A percentile compares a stretch with the other conserved stretches of the same genome.
phyloP scores from a whole-genome alignment of 1,140 invertebrate genomes.

The Palaemon carinicauda region DNA sequence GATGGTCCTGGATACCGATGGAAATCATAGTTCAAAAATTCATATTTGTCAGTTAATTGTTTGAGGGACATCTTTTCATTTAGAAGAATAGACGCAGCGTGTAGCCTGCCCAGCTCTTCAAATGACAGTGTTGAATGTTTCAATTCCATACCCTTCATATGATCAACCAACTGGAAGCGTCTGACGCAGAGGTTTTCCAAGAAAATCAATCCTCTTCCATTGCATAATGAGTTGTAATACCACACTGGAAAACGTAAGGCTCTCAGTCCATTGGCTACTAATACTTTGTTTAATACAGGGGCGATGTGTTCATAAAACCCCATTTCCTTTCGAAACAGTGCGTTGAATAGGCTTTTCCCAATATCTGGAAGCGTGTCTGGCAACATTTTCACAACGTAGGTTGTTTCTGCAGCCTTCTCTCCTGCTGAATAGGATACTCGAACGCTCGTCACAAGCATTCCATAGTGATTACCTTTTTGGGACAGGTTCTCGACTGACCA shows the following conservation, averaged over 20 bases:
- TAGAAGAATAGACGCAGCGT: constrained; percentile 48
- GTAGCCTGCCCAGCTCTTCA: constrained; percentile 39
- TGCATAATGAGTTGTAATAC: neutral
- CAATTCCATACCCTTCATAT: constrained; percentile 9
- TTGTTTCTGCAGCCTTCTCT: neutral
- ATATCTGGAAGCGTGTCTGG: neutral
- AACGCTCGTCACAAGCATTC: neutral
- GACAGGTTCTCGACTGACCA: neutral
- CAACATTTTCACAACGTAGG: neutral
- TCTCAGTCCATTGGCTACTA: neutral
- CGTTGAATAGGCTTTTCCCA: neutral
- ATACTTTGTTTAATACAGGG: neutral
- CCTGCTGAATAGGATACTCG: neutral
- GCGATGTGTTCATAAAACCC: neutral
- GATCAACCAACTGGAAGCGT: constrained; percentile 36
- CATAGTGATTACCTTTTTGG: neutral
- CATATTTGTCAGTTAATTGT: neutral
- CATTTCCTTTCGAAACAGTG: neutral
- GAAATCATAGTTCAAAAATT: neutral
- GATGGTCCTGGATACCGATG: neutral
- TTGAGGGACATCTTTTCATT: neutral
- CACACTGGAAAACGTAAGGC: neutral
- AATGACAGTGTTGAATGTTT: constrained; percentile 14
- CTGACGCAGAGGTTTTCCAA: constrained; percentile 29
- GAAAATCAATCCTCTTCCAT: neutral